A percentile compares a stretch with the other conserved stretches of the same genome.
Evolutionary conservation across 2,888 invertebrate genomes (phyloP).

Genomic region (Melangyna quadrimaculata): DNA sequence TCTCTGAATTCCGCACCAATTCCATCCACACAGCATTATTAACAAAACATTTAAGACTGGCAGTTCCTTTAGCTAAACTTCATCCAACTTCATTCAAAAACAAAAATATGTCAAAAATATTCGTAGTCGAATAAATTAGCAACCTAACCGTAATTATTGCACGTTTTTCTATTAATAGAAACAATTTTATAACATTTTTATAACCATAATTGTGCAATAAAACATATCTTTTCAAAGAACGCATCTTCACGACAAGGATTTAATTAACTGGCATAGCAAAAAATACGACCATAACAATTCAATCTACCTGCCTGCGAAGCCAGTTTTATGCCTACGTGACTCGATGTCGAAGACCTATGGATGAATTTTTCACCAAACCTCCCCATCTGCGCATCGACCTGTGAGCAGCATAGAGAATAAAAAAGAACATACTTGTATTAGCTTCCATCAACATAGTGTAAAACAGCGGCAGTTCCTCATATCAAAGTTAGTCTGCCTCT

Average conservation of each 20-base stretch:
- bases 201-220: background rate
- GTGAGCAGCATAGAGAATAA: background rate
- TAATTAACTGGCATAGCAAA: background rate
- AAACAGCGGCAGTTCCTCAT: background rate
- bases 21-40: background rate
- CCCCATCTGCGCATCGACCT: slow-evolving; percentile 54
- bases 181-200: background rate
- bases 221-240: background rate
- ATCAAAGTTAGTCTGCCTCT: background rate
- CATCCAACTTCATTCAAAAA: slow-evolving; percentile 1
- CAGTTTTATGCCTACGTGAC: slow-evolving; percentile 62
- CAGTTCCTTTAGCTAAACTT: background rate
- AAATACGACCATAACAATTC: background rate
- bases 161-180: slow-evolving; percentile 22
- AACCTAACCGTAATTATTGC: background rate
- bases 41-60: background rate
- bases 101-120: slow-evolving; percentile 3
- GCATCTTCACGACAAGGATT: background rate
- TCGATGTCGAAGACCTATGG: slow-evolving; percentile 55
- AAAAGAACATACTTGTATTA: background rate
- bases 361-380: slow-evolving; percentile 51
- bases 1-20: background rate
- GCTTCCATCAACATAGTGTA: background rate
- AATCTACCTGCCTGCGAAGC: background rate
- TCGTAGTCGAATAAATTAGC: background rate